These are phyloP conservation scores for Nestor notabilis DNA, from an alignment of 2,113 vertebrate species.

Conservation along the genomic window DNA sequence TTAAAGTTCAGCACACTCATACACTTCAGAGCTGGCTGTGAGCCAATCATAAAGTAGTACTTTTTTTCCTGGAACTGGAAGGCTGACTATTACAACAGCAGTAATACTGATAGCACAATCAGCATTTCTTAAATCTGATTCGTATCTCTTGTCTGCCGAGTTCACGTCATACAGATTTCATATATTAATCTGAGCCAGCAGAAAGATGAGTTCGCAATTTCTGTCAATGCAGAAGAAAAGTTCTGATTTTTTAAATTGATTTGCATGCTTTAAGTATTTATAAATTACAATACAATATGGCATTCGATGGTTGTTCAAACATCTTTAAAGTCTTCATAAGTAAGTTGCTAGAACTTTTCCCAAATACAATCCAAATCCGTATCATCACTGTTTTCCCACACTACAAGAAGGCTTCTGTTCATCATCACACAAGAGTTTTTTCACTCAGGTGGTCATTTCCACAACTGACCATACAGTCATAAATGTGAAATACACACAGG, in stretches of 20 bases:
- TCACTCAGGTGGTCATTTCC: background rate
- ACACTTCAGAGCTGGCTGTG: background rate
- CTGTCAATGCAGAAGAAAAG: background rate
- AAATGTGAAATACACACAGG: background rate
- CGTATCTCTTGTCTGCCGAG: background rate
- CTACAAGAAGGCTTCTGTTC: background rate
- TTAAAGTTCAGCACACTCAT: background rate
- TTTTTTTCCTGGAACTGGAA: background rate
- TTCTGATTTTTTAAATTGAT: background rate
- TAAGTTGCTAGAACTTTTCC: background rate
- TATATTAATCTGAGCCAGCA: background rate
- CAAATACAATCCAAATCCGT: background rate
- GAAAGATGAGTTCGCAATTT: background rate
- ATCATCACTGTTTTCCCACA: background rate
- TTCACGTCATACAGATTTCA: background rate
- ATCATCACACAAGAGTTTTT: background rate
- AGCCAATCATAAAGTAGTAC: background rate
- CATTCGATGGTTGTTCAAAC: background rate
- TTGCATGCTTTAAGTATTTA: background rate
- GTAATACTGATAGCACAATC: background rate
- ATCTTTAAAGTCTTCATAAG: background rate
- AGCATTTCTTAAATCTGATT: background rate
- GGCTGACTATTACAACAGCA: background rate
- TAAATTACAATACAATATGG: background rate
- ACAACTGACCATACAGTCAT: background rate